phyloP scores from a whole-genome alignment of 53 echinoderm and acorn worm species.

The Holothuria scabra region DNA sequence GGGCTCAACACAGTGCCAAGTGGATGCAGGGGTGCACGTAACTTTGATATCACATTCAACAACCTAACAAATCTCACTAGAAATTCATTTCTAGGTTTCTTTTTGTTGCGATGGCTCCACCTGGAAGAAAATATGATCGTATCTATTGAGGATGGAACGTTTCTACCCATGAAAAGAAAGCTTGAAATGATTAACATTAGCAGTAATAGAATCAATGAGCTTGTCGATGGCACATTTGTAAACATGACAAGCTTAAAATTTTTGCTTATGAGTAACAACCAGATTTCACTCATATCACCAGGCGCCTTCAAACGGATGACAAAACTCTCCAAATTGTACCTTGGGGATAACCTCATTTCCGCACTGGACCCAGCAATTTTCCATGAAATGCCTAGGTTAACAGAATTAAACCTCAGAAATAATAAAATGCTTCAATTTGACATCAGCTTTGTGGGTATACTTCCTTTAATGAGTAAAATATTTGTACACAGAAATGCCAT shows the following conservation, averaged over 20 bases:
- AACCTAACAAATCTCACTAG: background rate
- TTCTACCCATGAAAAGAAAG: conserved; percentile 20
- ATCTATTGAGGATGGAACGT: conserved; percentile 16
- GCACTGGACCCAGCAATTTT: conserved; percentile 52
- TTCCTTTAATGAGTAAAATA: conserved; percentile 38
- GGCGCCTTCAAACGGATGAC: conserved; percentile 55
- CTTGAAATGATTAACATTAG: conserved; percentile 48
- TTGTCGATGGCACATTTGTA: background rate
- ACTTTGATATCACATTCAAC: conserved; percentile 57
- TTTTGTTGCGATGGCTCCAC: conserved; percentile 45
- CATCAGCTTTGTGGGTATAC: conserved; percentile 28
- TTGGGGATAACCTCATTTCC: conserved; percentile 57
- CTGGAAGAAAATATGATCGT: conserved; percentile 45
- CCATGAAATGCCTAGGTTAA: conserved; percentile 37
- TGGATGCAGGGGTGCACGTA: conserved; percentile 10
- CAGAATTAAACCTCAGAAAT: conserved; percentile 59
- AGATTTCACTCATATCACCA: conserved; percentile 30
- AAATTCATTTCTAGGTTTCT: conserved; percentile 20
- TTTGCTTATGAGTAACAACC: conserved; percentile 36
- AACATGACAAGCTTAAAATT: conserved; percentile 10
- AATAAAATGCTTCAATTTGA: conserved; percentile 51
- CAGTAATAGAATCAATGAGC: conserved; percentile 5
- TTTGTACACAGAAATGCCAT: conserved; percentile 61
- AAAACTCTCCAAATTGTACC: conserved; percentile 47
- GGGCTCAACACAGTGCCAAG: conserved; percentile 17